Base-by-base conservation (phyloP, 1,140 invertebrate species). In the Samia ricini region DNA sequence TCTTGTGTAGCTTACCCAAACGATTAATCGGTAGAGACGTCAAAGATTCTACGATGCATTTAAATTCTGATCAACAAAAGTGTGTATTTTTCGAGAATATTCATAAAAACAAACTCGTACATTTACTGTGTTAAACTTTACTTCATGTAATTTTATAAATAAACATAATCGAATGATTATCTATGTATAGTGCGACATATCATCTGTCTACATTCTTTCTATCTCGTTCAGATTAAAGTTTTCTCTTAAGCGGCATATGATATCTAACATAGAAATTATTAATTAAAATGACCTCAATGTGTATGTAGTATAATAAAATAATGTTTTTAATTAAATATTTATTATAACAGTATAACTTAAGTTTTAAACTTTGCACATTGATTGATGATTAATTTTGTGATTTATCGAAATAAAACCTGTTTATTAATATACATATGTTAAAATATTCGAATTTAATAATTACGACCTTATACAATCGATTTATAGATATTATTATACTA, bases 351-450 rank as follows among this genome's bases (percentile, higher is more conserved):
- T 15, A 6, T 26, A 57, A 12, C 82, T 79, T 79, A 84, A 81
- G 81, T 75, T 82, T 83, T 77, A 63, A 83, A 77, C 22, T 78
- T 79, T 81, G 76, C 61, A 69, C 81, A 79, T 84, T 68, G 65
- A 79, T 87, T 72, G 69, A 42, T 15, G 33, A 42, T 42, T 42
- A 77, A 73, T 59, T 85, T 85, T 83, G 75, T 87, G 77, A 85
- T 84, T 86, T 81, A 86, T 81, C 76, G 75, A 88, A 87, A 88
- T 90, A 87, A 89, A 87, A 88, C 83, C 76, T 83, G 85, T 89
- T 89, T 89, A 89, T 89, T 89, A 89, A 89, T 89, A 89, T 89
- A 89, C 87, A 89, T 89, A 89, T 89, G 87, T 89, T 89, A 89
- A 89, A 89, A 89, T 89, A 89, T 89, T 89, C 87, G 87, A 89